phyloP scores from a whole-genome alignment of 2,113 vertebrate species.

The Crocuta crocuta region DNA sequence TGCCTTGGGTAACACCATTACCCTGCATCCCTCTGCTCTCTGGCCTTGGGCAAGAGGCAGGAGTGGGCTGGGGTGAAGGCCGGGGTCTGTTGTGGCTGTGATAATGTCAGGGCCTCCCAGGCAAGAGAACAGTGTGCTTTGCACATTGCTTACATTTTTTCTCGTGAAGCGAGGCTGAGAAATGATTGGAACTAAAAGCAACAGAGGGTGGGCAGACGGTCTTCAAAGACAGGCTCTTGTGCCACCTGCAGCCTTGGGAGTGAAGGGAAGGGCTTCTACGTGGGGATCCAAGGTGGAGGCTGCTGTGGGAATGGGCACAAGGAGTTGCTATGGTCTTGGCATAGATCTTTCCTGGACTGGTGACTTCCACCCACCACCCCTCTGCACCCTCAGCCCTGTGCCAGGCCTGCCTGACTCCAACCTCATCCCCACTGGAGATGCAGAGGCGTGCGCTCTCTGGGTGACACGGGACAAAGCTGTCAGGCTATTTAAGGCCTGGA shows the following conservation, averaged over 20 bases:
- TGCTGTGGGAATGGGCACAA: not conserved
- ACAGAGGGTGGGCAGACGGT: not conserved
- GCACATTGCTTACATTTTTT: conserved; percentile 64
- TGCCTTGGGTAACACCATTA: not conserved
- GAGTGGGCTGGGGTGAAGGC: conserved; percentile 43
- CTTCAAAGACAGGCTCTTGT: not conserved
- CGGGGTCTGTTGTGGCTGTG: not conserved
- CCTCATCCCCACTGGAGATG: not conserved
- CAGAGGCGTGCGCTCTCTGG: not conserved
- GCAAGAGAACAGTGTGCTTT: not conserved
- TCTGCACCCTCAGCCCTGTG: no score
- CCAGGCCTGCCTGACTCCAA: not conserved
- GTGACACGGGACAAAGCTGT: not conserved
- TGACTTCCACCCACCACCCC: not conserved
- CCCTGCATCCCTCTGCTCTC: not conserved
- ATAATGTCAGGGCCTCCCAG: conserved; percentile 5
- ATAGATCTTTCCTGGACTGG: not conserved
- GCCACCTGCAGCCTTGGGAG: not conserved
- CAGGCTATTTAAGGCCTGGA: not conserved
- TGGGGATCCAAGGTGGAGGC: not conserved
- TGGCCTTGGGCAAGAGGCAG: not conserved
- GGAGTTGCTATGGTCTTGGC: not conserved
- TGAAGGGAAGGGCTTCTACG: not conserved
- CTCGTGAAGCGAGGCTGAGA: not conserved
- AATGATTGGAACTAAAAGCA: not conserved